Percentiles rank a stretch among this genome's conserved stretches.
Conservation (phyloP, 2,113 vertebrate species). For the Mesembrinibis cayennensis region DNA sequence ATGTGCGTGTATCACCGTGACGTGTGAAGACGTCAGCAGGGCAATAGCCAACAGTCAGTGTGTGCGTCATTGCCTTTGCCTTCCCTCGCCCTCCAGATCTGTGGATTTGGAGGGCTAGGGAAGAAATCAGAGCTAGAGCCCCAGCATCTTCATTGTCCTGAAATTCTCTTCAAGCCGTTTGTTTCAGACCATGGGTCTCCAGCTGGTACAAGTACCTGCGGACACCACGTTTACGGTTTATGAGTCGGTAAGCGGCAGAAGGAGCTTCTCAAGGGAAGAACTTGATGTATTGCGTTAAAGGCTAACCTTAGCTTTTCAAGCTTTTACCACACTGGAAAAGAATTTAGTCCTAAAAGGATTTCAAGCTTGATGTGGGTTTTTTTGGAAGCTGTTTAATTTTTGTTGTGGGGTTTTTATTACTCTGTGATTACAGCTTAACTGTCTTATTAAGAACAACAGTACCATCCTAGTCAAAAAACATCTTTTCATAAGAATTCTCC, state of each 20-base stretch:
- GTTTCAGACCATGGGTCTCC: background rate
- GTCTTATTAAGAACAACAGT: background rate
- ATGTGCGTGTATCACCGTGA: rapidly evolving
- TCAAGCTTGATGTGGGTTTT: background rate
- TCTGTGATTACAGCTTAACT: conserved; percentile 6
- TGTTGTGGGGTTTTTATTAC: background rate
- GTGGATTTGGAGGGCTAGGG: background rate
- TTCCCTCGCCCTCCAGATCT: background rate
- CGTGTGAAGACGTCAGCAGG: background rate
- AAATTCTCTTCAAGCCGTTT: background rate
- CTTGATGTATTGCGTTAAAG: background rate
- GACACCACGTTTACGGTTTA: rapidly evolving
- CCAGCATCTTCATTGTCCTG: too few relatives aligned
- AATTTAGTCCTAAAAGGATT: background rate
- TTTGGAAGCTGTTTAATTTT: background rate
- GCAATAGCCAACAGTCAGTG: too few relatives aligned
- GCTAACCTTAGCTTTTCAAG: background rate
- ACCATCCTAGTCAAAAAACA: background rate
- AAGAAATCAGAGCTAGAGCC: background rate
- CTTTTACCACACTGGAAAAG: background rate
- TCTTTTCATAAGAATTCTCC: background rate
- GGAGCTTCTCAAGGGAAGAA: background rate
- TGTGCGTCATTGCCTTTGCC: background rate
- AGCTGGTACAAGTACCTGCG: background rate
- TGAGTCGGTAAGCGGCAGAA: rapidly evolving